phyloP scores from a whole-genome alignment of 2,113 vertebrate species.

The Lepus europaeus region DNA sequence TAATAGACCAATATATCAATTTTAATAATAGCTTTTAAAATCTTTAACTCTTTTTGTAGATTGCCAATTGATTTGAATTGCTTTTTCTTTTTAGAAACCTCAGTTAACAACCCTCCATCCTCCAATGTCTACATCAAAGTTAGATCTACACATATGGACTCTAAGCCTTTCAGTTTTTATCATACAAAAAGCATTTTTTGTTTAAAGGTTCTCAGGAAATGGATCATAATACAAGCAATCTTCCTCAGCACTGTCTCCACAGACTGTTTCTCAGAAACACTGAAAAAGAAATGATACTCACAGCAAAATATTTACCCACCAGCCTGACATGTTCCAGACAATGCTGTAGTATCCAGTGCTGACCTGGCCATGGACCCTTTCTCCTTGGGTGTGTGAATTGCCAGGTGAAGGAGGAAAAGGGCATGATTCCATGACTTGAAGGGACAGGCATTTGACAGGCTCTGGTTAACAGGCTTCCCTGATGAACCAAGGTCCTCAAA shows the following conservation, averaged over 20 bases:
- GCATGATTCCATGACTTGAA: background rate
- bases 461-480: background rate
- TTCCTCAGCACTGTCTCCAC: background rate
- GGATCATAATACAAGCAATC: background rate
- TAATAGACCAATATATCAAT: too few species aligned
- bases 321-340: background rate
- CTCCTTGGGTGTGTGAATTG: background rate
- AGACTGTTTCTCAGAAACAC: conserved; percentile 33
- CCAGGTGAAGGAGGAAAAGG: background rate
- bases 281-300: conserved; percentile 28
- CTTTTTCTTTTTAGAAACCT: too few species aligned
- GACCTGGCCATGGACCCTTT: background rate
- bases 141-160: background rate
- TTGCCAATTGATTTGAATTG: too few species aligned
- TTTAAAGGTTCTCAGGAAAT: background rate
- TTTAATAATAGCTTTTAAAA: too few species aligned
- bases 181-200: background rate
- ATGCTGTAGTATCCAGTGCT: background rate
- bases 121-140: background rate
- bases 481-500: background rate
- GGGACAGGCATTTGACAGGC: background rate
- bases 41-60: too few species aligned
- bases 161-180: conserved; percentile 28
- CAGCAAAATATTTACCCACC: background rate
- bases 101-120: background rate